phyloP scores from a whole-genome alignment of 2,888 invertebrate species.

The Pristionchus entomophagus region DNA sequence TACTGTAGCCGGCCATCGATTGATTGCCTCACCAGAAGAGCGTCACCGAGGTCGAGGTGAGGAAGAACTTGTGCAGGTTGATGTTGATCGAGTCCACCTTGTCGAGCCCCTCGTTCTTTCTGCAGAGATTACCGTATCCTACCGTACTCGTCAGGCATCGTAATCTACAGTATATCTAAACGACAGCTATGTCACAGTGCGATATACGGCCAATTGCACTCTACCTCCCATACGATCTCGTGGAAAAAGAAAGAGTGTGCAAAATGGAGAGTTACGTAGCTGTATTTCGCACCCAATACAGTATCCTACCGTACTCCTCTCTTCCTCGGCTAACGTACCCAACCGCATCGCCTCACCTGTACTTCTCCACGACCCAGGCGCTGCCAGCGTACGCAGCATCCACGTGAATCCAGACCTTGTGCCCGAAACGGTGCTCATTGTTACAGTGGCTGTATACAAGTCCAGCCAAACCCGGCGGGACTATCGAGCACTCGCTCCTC shows the following conservation, averaged over 20 bases:
- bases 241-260: too few species aligned
- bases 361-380: constrained; percentile 94
- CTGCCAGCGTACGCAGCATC: constrained; percentile 94
- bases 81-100: constrained; percentile 69
- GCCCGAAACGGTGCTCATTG: constrained; percentile 71
- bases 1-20: not conserved
- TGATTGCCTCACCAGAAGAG: constrained; percentile 53
- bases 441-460: too few species aligned
- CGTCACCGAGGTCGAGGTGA: constrained; percentile 49
- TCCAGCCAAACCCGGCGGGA: too few species aligned
- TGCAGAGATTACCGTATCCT: not conserved
- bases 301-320: too few species aligned
- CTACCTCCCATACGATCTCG: too few species aligned
- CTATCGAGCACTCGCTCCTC: too few species aligned
- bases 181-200: too few species aligned
- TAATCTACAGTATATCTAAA: too few species aligned
- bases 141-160: too few species aligned
- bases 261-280: too few species aligned
- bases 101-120: constrained; percentile 78
- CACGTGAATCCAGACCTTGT: constrained; percentile 89
- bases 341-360: constrained; percentile 88
- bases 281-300: too few species aligned
- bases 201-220: too few species aligned
- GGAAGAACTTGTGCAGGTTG: constrained; percentile 57
- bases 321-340: constrained; percentile 82